Base-by-base conservation (phyloP, 92 coral and sea anemone genomes). In the Meandrina meandrites region DNA sequence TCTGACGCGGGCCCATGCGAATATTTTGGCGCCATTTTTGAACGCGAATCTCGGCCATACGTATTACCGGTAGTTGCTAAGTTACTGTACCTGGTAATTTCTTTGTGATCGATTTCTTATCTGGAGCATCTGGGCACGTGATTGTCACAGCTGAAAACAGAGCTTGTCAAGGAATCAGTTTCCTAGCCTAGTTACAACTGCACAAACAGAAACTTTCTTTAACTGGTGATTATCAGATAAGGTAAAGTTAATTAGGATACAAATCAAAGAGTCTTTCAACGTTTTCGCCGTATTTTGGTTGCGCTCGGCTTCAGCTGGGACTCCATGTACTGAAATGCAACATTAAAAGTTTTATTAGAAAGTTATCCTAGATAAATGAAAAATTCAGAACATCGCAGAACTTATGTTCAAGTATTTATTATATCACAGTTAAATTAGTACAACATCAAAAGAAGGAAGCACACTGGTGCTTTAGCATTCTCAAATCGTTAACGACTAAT, bases 241-340 rank as follows among this genome's bases (percentile, higher is more conserved):
- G 32, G 16, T 27, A 5, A 27, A 9, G 74, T 45, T 47, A 94
- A n/a, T n/a, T n/a, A 93, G 96, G 96, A 93, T 94, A 94, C 98
- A 72, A 73, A 97, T 93, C 21, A 97, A 90, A 22, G 95, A 92
- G 76, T 95, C 98, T 79, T 97, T 97, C 36, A 97, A 89, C 1
- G 98, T 89, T 77, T 75, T 87, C 21, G 92, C 60, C 36, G 88
- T 80, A 27, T 76, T 82, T 27, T 92, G 79, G 28, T 67, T 75
- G 37, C 56, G 34, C 81, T 85, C 97, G 47, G 87, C 78, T 37
- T 94, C 98, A 30, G 92, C 90, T 62, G 95, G 92, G 58, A 92
- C 86, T 47, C 98, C 98, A 82, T 97, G 98, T 66, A 67, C 98
- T 94, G 76, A 78, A 78, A 76, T 5, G 71, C 21, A 69, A 80